Base-by-base conservation (phyloP, 2,113 vertebrate genomes). In the Stigmatopora argus region DNA sequence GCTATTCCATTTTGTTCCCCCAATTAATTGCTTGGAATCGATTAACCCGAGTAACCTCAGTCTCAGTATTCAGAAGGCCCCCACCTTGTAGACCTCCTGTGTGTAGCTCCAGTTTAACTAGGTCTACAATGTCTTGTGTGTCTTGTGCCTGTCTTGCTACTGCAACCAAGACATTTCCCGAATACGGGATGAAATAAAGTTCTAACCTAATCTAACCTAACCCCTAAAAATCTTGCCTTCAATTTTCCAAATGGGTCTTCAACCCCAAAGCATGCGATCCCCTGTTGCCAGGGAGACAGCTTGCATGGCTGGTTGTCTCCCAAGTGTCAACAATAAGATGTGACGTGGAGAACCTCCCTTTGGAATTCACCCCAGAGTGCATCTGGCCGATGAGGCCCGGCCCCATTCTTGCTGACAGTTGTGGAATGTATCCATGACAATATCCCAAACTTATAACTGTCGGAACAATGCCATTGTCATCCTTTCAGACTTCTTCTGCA, bases 371-470 rank as follows among this genome's bases (percentile, higher is more conserved):
- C 45, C 73, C 26, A 56, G 23, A 52, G 38, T 57, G 56, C 55
- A 35, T 69, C 45, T 70, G 63, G 64, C 21, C 9, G 51, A 23
- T 44, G 46, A 70, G 64, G 34, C n/a, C 18, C 65, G 56, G 13
- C 46, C 48, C 4, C 5, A 51, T 71, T 47, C 45, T 53, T 69
- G 34, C 1, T 38, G 46, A 38, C 49, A 65, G 23, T 34, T 10
- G 34, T 67, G 66, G 47, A 69, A 60, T 26, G 75, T 83, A 51
- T 73, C 83, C 82, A 84, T 70, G 78, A 66, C 71, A 67, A 78
- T 61, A 72, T 10, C 5, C 34, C 35, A 67, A 79, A 77, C 41
- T 69, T 61, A 68, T 6, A 0, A 44, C n/a, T 34, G 5, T 19
- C 41, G 44, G 12, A 44, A 38, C 56, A 58, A 60, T 35, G 57